A percentile compares a stretch with the other conserved stretches of the same genome.
Conservation (phyloP, 35 echinoderm and acorn worm genomes). For the Eucidaris tribuloides region DNA sequence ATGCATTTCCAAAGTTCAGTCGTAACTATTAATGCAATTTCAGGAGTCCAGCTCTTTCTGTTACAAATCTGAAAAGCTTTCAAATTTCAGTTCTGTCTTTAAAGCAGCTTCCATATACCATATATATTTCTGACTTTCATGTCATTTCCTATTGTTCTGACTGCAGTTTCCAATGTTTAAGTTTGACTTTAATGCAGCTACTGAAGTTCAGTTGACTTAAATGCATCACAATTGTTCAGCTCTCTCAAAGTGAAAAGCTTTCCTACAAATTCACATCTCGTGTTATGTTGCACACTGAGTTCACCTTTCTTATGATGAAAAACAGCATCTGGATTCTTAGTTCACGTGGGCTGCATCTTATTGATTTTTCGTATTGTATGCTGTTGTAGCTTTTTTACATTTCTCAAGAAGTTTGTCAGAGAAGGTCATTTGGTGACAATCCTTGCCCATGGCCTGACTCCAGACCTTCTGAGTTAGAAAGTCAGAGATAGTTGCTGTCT, state of each 20-base stretch:
- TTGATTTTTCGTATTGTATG: constrained; percentile 13
- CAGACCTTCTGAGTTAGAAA: constrained; percentile 40
- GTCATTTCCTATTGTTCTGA: background rate
- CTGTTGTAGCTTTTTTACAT: constrained; percentile 35
- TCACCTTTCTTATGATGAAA: no score
- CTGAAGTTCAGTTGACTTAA: no score
- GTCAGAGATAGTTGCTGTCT: constrained; percentile 25
- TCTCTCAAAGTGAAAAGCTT: no score
- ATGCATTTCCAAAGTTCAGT: no score
- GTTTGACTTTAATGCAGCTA: background rate
- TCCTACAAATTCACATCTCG: no score
- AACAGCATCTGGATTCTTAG: no score
- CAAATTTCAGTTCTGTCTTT: no score
- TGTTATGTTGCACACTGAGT: no score
- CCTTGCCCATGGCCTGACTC: constrained; percentile 8
- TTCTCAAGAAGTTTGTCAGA: constrained; percentile 39
- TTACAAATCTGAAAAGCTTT: no score
- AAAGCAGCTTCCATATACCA: background rate
- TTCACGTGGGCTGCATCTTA: background rate
- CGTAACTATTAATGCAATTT: no score
- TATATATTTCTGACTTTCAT: background rate
- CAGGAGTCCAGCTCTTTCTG: no score
- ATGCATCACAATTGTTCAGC: no score
- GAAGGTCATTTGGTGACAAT: constrained; percentile 6
- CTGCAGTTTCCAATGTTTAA: background rate